Evolutionary conservation across 2,888 invertebrate species (phyloP).

Genomic region (Idaea straminata): DNA sequence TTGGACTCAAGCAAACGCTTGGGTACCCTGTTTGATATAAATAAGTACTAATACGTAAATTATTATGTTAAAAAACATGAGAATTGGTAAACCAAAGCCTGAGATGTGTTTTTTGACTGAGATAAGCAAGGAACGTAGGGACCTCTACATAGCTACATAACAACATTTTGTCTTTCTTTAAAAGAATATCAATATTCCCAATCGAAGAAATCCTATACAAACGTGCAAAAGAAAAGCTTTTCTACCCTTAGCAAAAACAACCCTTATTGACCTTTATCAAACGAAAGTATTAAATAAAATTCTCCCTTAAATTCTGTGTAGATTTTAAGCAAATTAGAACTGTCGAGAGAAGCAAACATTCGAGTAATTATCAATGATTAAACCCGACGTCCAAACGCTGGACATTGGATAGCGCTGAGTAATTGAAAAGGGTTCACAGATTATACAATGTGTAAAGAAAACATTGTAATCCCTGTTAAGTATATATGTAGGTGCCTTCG

Average conservation of each 20-base stretch:
- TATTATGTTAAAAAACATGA: too few relatives aligned
- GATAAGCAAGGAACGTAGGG: too few relatives aligned
- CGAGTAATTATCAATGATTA: slow-evolving; percentile 1
- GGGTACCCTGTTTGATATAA: too few relatives aligned
- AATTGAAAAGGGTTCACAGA: neutral
- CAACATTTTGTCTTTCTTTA: too few relatives aligned
- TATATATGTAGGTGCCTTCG: too few relatives aligned
- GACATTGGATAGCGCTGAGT: neutral
- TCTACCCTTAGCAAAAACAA: neutral
- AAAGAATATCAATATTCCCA: too few relatives aligned
- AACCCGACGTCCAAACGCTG: neutral
- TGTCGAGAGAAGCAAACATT: neutral
- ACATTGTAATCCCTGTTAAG: neutral
- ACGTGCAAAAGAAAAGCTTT: neutral
- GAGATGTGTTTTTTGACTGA: too few relatives aligned
- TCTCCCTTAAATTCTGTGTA: neutral
- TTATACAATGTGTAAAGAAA: neutral
- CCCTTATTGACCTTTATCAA: neutral
- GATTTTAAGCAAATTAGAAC: slow-evolving; percentile 1
- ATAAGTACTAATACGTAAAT: too few relatives aligned
- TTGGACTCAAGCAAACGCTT: too few relatives aligned
- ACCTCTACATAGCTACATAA: too few relatives aligned
- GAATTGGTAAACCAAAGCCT: too few relatives aligned
- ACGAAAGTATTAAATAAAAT: neutral
- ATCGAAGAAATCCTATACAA: neutral